Evolutionary conservation across 2,888 invertebrate species (phyloP).

Genomic region (Stenchaetothrips biformis): DNA sequence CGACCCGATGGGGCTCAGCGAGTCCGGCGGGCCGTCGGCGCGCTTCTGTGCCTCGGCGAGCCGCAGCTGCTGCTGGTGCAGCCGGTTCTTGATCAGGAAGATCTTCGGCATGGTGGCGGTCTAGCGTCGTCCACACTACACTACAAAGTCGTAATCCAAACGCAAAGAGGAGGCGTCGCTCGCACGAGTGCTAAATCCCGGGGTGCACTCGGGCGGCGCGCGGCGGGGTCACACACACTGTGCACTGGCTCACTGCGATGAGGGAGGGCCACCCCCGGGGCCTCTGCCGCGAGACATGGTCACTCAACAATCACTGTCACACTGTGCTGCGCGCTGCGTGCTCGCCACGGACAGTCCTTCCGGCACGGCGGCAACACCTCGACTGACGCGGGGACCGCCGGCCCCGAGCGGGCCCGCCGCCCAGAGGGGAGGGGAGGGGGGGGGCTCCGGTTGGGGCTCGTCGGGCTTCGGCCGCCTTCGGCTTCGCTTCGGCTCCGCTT

Average conservation of each 20-base stretch:
- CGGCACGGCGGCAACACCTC: not conserved
- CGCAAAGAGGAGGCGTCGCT: not conserved
- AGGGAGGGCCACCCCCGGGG: constrained; percentile 17
- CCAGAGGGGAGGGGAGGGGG: not conserved
- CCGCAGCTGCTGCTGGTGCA: constrained; percentile 85
- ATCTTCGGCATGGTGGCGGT: constrained; percentile 77
- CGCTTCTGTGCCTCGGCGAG: constrained; percentile 78
- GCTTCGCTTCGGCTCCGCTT: not conserved
- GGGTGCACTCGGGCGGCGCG: constrained; percentile 4
- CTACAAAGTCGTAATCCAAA: too few relatives aligned
- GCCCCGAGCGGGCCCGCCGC: not conserved
- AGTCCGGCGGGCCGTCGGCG: constrained; percentile 44
- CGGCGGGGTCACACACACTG: not conserved
- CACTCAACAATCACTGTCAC: not conserved
- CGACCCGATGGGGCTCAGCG: constrained; percentile 45
- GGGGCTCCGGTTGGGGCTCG: not conserved
- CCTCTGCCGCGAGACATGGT: not conserved
- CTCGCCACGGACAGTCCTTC: not conserved
- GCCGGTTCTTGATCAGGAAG: constrained; percentile 83
- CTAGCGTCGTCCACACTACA: not conserved
- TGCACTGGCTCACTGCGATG: not conserved
- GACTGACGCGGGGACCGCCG: not conserved
- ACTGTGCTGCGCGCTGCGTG: not conserved
- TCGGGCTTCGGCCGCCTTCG: not conserved
- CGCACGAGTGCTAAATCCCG: constrained; percentile 22